Base-by-base conservation (phyloP, 2,113 vertebrate species). In the Hemiprocne comata region DNA sequence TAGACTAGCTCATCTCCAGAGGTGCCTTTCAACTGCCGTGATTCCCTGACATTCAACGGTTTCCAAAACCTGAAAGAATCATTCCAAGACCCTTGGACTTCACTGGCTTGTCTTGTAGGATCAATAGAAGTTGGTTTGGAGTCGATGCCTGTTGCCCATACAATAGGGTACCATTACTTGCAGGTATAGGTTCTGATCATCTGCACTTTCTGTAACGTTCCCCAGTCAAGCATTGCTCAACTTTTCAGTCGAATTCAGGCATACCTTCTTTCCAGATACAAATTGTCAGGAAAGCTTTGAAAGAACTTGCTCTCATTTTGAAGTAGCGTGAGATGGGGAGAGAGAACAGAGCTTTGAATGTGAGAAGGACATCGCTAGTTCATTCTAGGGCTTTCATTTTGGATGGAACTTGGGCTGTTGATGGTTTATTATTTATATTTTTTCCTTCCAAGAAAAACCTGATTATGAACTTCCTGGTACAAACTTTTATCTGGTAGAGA, bases 1-100 rank as follows among this genome's bases (percentile, higher is more conserved):
- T 80, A 38, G 33, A 38, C 29, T 19, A 33, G 7, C 38, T 2
- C 2, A 0, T 61, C 17, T 78, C 33, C 48, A 21, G 9, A 33
- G 40, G 3, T 89, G 11, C 28, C 25, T 78, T 64, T 88, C 17
- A 57, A 6, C 34, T 1, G 0, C 26, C 0, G 0, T 34, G 26
- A 26, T 62, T 80, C 29, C 2, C 1, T 77, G 46, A 7, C 17
- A 21, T 42, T 50, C 19, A 67, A 1, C 6, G 51, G 16, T 60
- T 96, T 67, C 34, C 46, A 62, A 21, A 87, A 81, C 12, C 7
- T 46, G 66, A 65, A 91, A 46, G 17, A 61, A 28, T 61, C 3
- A 26, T 87, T 92, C 55, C 33, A 70, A 73, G 17, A n/a, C 17
- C 5, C 12, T 77, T 9, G 2, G 3, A 74, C 42, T 71, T 76